Evolutionary conservation across 2,888 invertebrate genomes (phyloP).

Genomic region (Pteria penguin): DNA sequence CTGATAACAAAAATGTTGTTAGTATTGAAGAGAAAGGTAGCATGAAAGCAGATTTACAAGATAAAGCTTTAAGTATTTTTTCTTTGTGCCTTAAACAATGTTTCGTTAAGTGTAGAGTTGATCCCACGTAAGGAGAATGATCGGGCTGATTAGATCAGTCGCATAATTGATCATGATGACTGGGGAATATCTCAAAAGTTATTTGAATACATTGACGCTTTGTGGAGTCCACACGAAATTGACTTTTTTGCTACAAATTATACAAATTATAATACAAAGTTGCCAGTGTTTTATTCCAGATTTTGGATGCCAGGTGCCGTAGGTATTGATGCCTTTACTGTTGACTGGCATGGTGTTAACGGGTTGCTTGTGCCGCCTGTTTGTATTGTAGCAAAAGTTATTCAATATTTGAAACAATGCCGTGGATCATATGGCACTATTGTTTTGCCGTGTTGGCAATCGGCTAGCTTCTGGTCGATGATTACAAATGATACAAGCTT

Average conservation of each 20-base stretch:
- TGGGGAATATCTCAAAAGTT: conserved; percentile 19
- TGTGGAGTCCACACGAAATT: conserved; percentile 40
- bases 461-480: no score
- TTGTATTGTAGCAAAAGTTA: conserved; percentile 9
- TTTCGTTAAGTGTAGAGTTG: conserved; percentile 34
- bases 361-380: conserved; percentile 35
- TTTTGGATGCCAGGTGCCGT: conserved; percentile 27
- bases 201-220: conserved; percentile 2
- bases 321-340: conserved; percentile 23
- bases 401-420: conserved; percentile 23
- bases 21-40: neutral
- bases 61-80: neutral
- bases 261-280: conserved; percentile 45
- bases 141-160: conserved; percentile 34
- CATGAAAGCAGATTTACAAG: neutral
- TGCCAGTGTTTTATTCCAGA: conserved; percentile 38
- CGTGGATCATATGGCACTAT: conserved; percentile 31
- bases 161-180: conserved; percentile 33
- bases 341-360: conserved; percentile 21
- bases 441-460: conserved; percentile 25
- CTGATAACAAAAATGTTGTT: conserved; percentile 12
- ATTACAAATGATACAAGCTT: neutral
- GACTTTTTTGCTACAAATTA: conserved; percentile 47
- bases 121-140: conserved; percentile 32
- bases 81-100: conserved; percentile 17